Conservation (phyloP, 64 coral and sea anemone species). For the Catalaphyllia jardinei region DNA sequence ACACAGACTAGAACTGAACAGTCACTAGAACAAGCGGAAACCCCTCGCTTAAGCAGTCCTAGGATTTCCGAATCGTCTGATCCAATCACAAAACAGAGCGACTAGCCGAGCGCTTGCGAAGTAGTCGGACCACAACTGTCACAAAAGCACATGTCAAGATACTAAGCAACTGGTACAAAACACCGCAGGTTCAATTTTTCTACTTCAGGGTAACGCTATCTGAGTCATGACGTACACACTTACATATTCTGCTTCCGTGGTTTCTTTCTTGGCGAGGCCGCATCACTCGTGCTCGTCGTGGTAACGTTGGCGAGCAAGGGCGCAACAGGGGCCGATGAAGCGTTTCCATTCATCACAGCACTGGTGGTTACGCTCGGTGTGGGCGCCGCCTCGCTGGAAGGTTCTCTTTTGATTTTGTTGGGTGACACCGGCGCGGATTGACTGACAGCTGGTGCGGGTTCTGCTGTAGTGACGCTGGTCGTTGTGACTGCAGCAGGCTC, state of each 20-base stretch:
- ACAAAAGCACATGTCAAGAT: no score
- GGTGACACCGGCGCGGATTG: slow-evolving; percentile 38
- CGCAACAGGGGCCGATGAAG: slow-evolving; percentile 29
- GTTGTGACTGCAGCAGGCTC: slow-evolving; percentile 30
- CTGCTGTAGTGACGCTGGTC: slow-evolving; percentile 35
- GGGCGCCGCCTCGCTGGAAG: slow-evolving; percentile 32
- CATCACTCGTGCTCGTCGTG: slow-evolving; percentile 49
- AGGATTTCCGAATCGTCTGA: no score
- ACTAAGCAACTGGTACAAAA: no score
- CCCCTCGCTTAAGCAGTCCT: no score
- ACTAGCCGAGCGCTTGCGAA: no score
- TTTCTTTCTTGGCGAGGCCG: slow-evolving; percentile 95
- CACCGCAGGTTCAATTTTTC: no score
- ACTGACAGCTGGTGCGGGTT: slow-evolving; percentile 18
- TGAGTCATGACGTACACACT: slow-evolving; percentile 26
- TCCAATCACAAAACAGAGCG: no score
- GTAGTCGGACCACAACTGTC: no score
- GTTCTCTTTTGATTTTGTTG: slow-evolving; percentile 66
- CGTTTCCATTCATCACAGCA: slow-evolving; percentile 43
- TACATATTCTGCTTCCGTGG: slow-evolving; percentile 99
- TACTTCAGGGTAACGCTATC: no score
- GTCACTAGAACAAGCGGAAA: no score
- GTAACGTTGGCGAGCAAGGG: slow-evolving; percentile 48
- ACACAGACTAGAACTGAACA: no score
- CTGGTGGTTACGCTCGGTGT: slow-evolving; percentile 24